Evolutionary conservation across 2,113 vertebrate genomes (phyloP), one percentile per base, ranked within the genome.

Genomic region (Echinops telfairi): DNA sequence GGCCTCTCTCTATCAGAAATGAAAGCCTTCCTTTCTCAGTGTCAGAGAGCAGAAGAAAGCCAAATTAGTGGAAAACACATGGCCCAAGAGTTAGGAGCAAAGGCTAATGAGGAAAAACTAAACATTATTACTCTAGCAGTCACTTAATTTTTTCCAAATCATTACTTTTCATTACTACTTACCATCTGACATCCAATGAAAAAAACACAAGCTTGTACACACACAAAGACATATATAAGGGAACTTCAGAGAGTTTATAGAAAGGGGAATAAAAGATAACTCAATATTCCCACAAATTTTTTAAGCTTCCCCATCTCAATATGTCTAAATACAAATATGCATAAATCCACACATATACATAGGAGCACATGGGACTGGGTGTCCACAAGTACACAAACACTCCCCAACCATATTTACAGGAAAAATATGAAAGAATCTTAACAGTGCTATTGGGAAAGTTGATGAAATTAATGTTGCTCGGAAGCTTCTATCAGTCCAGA

Each of bases 401-500:
- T 75, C 6, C 17, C 31, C 62, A 90, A 58, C 33, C 82, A 66
- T 15, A 81, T n/a, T 77, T 58, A 60, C 22, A 90, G 23, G 43
- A 8, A 64, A 31, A 29, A 70, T 47, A 71, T 86, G 33, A 71
- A 78, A 79, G 15, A 68, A 66, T 15, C 75, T 85, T 60, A 77
- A n/a, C 29, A 71, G 20, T 33, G 38, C 79, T 88, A 11, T 70
- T 64, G 83, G 76, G 90, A 95, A 95, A 86, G 43, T 29, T 70
- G 76, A 79, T 33, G 31, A 53, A 85, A 43, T 66, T 15, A 10
- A 33, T 43, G 22, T 29, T 71, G 23, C 36, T 53, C 10, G 12
- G 47, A 53, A 53, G 47, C 47, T 53, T 70, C 68, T 57, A 62
- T 10, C 43, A 66, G 1, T 43, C 57, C 33, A 68, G 4, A 80